Base-by-base conservation (phyloP, 2,888 invertebrate genomes). In the Epirrhoe tristata region DNA sequence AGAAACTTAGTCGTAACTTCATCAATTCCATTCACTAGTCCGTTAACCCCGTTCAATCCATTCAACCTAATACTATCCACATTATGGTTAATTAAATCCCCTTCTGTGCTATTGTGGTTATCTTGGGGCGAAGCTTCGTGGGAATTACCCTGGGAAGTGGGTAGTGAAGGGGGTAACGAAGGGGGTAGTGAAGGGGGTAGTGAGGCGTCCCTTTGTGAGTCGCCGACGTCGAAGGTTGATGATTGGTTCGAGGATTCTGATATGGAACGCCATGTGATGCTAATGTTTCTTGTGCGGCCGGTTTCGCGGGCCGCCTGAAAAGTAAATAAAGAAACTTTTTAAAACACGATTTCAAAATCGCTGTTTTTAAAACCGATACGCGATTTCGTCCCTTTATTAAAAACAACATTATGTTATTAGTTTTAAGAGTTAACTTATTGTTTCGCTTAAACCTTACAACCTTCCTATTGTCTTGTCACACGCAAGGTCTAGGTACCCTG, bases 231-330 rank as follows among this genome's bases (percentile, higher is more conserved):
- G 77, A 91, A 86, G 54, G 84, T 87, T 1, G 90, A 91, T 0
- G 91, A 92, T 53, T 91, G 91, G 81, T 93, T 93, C 76, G 91
- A 91, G 4, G 93, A 93, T 66, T 93, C 93, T 0, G 93, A 93
- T 67, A 93, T 84, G 0, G 93, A 93, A 0, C 94, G 85, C 93
- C 93, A 93, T 0, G 93, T 93, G 67, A 93, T 93, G 80, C 93
- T 93, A 62, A 93, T 88, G 79, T 92, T 89, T 1, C 93, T 82
- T 0, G 83, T 83, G 0, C 92, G 81, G 1, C 83, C 84, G 4
- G 84, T 71, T 74, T 90, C 90, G 67, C 88, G 80, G 14, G 89
- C 81, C 1, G 85, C 84, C 92, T 90, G 81, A 14, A 53, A 63
- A 10, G 10, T 10, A n/a, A n/a, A n/a, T n/a, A n/a, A n/a, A n/a